phyloP scores from a whole-genome alignment of 2,797 vertebrate genomes.

The Chromobotia macracanthus region DNA sequence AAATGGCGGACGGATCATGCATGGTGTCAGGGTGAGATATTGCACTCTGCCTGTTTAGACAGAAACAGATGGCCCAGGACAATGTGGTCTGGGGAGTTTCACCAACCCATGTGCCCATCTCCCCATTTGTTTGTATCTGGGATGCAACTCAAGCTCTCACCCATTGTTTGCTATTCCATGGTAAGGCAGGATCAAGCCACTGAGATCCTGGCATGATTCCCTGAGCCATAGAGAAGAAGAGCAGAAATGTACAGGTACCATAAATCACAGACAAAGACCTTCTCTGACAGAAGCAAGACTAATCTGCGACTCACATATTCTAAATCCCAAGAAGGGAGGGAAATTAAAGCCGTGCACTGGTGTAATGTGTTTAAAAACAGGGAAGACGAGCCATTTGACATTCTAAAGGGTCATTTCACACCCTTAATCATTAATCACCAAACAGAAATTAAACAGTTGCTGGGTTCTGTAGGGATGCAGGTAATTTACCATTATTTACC shows the following conservation, averaged over 20 bases:
- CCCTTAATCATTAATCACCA: too few species aligned
- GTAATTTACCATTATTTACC: too few species aligned
- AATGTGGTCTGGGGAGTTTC: neutral
- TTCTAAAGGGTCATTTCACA: too few species aligned
- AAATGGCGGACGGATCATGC: neutral
- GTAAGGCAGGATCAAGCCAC: neutral
- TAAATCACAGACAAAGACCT: slow-evolving; percentile 21
- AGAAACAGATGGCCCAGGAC: slow-evolving; percentile 2
- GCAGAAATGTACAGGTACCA: slow-evolving; percentile 1
- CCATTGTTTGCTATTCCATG: slow-evolving; percentile 32
- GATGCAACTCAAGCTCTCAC: slow-evolving; percentile 24
- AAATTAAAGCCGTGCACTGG: neutral
- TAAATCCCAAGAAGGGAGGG: slow-evolving; percentile 12
- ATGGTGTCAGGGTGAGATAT: slow-evolving; percentile 15
- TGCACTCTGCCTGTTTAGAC: neutral
- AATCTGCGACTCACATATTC: slow-evolving; percentile 13
- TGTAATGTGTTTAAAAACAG: neutral
- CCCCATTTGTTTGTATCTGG: slow-evolving; percentile 3
- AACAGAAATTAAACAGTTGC: too few species aligned
- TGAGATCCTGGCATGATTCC: slow-evolving; percentile 12
- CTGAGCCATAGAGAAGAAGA: neutral
- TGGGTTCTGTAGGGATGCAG: too few species aligned
- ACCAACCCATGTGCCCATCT: neutral
- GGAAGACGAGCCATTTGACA: too few species aligned
- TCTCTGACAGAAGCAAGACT: slow-evolving; percentile 16